These are phyloP conservation scores for Mustela lutreola DNA, from an alignment of 2,113 vertebrate genomes.

Conservation along the genomic window DNA sequence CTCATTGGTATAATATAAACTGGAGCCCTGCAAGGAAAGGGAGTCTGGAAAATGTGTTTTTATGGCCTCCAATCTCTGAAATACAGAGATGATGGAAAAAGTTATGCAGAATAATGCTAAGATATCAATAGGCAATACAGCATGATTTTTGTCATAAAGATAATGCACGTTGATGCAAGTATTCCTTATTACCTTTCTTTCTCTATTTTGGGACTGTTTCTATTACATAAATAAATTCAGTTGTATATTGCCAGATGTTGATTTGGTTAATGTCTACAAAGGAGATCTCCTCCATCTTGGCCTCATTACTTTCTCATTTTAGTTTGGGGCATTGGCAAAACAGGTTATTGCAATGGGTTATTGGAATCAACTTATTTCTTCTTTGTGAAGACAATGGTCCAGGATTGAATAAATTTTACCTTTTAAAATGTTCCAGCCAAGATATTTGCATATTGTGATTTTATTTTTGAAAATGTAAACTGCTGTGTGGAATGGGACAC, in stretches of 20 bases:
- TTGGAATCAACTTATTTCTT: conserved; percentile 49
- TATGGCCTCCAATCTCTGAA: rapidly evolving
- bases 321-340: not conserved
- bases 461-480: not conserved
- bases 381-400: not conserved
- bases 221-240: conserved; percentile 13
- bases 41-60: not conserved
- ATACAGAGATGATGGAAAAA: not conserved
- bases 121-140: not conserved
- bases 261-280: not conserved
- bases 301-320: conserved; percentile 55
- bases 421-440: not conserved
- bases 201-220: not conserved
- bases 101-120: not conserved
- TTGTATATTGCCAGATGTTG: not conserved
- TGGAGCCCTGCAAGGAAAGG: rapidly evolving
- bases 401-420: conserved; percentile 21
- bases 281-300: not conserved
- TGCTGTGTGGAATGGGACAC: not conserved
- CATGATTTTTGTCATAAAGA: not conserved
- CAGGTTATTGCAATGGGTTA: not conserved
- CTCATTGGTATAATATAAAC: not conserved
- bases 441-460: not conserved
- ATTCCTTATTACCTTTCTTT: not conserved
- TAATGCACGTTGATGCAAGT: not conserved